Base-by-base conservation (phyloP, 2,888 invertebrate species). In the Lasioglossum villosulum region DNA sequence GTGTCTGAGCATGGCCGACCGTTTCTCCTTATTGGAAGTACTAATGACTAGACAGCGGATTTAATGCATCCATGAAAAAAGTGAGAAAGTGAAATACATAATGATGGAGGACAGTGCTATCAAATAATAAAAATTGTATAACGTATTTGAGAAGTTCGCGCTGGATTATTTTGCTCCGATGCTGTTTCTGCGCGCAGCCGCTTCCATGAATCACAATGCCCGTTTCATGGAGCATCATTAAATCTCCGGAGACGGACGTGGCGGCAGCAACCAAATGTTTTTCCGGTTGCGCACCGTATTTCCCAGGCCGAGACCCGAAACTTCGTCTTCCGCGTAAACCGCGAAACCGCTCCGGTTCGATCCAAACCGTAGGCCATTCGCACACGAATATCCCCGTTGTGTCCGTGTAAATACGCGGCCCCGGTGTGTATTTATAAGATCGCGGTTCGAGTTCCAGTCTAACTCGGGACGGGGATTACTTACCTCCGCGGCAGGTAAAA, bases 331-430 rank as follows among this genome's bases (percentile, higher is more conserved):
- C 81, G 52, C 77, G 81, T 77, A 75, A 82, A 87, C 83, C 88
- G 71, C 86, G 88, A 87, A 86, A 88, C 79, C 83, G 78, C 80
- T 83, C 56, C 79, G 85, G 86, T 88, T 81, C 88, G 83, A 72
- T 79, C 68, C 82, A 23, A 63, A 78, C 79, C 75, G 12, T 48
- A 75, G 68, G 78, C 68, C 78, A 77, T 75, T 39, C 71, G 27
- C 74, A 37, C 45, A 68, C 80, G 56, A 56, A 4, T 6, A 12
- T 14, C 23, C 30, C 16, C 34, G n/a, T 23, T 4, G n/a, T 27
- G 5, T 48, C 16, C 27, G 45, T n/a, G 34, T 73, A 37, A 27
- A 63, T 23, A 10, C 56, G 23, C 1, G 56, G 56, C 56, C 4
- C 4, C 27, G 56, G 37, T 71, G 59, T 74, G 59, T 74, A 71